Evolutionary conservation across 1,140 invertebrate species (phyloP), one percentile per base, ranked within the genome.

Genomic region (Bombyx mandarina): DNA sequence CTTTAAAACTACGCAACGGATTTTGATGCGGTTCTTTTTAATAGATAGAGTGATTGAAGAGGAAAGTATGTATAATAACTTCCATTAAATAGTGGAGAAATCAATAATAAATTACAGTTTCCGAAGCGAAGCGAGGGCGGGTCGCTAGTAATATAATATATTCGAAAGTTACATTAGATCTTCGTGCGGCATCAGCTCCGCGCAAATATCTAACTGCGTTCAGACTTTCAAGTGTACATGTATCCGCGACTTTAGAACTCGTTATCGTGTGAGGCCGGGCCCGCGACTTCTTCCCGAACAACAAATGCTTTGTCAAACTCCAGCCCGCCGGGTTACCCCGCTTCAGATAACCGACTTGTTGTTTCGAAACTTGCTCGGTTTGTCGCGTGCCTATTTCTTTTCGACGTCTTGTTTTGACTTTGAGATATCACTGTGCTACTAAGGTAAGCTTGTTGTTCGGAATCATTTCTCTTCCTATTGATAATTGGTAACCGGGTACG

Each of bases 271-370:
- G 47, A 55, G 62, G 68, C 63, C 66, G 57, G 58, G 54, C 43
- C 57, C 60, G 65, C 64, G 66, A 71, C 69, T 74, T 73, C 75
- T 75, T 70, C 70, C 63, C 70, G 60, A 71, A 82, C 76, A 80
- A 82, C 80, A 84, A 84, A 79, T 79, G 78, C 81, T 81, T 79
- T 81, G 81, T 79, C 81, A 84, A 84, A 84, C 69, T 84, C 77
- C 53, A 47, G 46, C 42, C 45, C 10, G 26, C 49, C 42, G 54
- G 44, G 57, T 54, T 58, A 51, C 55, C 70, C 52, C 57, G 60
- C 60, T 68, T 52, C 63, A 85, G 77, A 82, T 82, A 82, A 80
- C 75, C 65, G 71, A 77, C 73, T 77, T 71, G 66, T 82, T 81
- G 77, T 79, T 75, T 70, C 68, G 49, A 47, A 72, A 69, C 62